phyloP scores from a whole-genome alignment of 2,888 invertebrate species.

The Drosophila parthenogenetica region DNA sequence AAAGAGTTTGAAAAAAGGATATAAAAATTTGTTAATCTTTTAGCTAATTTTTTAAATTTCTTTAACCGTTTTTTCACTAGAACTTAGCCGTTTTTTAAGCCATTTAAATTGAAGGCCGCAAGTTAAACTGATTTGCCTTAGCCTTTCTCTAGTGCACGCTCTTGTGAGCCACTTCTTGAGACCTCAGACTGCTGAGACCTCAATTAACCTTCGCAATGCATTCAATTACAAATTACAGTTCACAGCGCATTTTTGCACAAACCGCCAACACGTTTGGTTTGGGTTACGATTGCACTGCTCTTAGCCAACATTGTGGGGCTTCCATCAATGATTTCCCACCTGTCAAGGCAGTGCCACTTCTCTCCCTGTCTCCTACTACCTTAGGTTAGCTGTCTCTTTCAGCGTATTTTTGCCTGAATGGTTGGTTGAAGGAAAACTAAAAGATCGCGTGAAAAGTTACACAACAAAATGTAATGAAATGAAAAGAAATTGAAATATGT shows the following conservation, averaged over 20 bases:
- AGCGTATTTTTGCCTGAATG: conserved; percentile 60
- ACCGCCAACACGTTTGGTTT: conserved; percentile 18
- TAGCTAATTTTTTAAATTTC: too few relatives aligned
- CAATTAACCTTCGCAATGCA: conserved; percentile 53
- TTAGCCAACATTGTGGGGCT: conserved; percentile 50
- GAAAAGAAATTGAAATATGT: conserved; percentile 34
- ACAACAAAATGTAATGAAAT: conserved; percentile 37
- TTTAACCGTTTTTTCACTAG: not conserved
- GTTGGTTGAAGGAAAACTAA: conserved; percentile 18
- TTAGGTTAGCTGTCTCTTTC: conserved; percentile 1
- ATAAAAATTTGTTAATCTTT: too few relatives aligned
- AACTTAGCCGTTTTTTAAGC: not conserved
- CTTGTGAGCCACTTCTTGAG: conserved; percentile 4
- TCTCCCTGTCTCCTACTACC: conserved; percentile 8
- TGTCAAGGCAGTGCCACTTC: conserved; percentile 1
- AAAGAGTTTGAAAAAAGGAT: too few relatives aligned
- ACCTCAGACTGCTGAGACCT: conserved; percentile 21
- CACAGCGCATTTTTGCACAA: conserved; percentile 19
- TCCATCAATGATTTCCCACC: conserved; percentile 64
- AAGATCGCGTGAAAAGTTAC: conserved; percentile 74
- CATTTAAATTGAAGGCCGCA: conserved; percentile 23
- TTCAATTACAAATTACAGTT: conserved; percentile 46
- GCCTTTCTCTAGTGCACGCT: conserved; percentile 6
- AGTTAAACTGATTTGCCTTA: conserved; percentile 17
- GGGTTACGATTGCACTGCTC: conserved; percentile 17